Conservation (phyloP, 2,888 invertebrate species). For the Polyploca ridens region DNA sequence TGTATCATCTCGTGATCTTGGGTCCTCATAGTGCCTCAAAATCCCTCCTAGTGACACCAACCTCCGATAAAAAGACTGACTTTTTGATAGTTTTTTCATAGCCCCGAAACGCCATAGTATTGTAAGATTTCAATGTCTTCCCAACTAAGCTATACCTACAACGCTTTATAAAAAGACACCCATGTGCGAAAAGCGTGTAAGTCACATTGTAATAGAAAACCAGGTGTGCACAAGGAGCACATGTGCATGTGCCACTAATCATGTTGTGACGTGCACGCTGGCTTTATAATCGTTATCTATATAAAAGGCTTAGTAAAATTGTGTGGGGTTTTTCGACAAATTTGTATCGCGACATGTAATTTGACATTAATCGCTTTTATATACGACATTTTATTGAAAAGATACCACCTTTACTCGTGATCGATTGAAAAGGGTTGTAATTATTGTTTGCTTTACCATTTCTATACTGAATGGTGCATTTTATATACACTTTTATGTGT, state of each 20-base stretch:
- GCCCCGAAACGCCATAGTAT: conserved; percentile 75
- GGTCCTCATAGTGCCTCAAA: conserved; percentile 53
- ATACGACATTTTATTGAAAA: conserved; percentile 53
- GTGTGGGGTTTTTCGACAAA: conserved; percentile 58
- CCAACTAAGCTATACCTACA: conserved; percentile 18
- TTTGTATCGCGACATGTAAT: conserved; percentile 57
- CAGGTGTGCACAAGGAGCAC: conserved; percentile 48
- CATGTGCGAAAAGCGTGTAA: conserved; percentile 35
- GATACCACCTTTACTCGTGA: conserved; percentile 59
- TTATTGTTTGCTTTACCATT: conserved; percentile 40
- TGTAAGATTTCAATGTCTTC: conserved; percentile 57
- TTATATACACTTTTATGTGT: conserved; percentile 3
- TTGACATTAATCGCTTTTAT: conserved; percentile 64
- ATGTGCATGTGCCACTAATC: conserved; percentile 42
- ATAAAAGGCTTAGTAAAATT: conserved; percentile 50
- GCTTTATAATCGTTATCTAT: conserved; percentile 43
- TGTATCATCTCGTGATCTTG: conserved; percentile 93
- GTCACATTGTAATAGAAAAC: conserved; percentile 34
- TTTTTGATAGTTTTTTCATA: conserved; percentile 67
- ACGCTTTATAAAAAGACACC: neutral
- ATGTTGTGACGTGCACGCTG: conserved; percentile 60
- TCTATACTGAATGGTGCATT: neutral
- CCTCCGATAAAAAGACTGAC: conserved; percentile 83
- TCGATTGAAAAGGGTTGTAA: conserved; percentile 49
- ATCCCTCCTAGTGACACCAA: conserved; percentile 68